Conservation (phyloP, 2,797 vertebrate species). For the Falco peregrinus region DNA sequence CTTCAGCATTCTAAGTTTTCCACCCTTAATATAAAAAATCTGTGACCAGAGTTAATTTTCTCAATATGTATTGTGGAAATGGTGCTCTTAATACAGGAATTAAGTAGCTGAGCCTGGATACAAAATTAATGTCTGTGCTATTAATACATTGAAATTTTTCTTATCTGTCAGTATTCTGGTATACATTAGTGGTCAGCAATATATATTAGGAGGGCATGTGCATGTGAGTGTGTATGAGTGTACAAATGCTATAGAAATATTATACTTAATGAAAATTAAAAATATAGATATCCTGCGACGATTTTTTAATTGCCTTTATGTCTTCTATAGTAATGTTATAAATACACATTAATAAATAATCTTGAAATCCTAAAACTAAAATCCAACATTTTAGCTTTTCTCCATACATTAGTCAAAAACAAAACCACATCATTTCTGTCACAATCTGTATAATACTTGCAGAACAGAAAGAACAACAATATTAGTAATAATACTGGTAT, state of each 20-base stretch:
- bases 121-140: neutral
- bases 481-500: neutral
- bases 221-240: neutral
- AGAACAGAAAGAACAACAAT: neutral
- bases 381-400: neutral
- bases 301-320: neutral
- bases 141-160: neutral
- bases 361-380: neutral
- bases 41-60: constrained; percentile 32
- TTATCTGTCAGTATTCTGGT: neutral
- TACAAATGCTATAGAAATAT: neutral
- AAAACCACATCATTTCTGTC: neutral
- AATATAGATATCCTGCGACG: neutral
- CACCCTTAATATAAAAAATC: constrained; percentile 16
- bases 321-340: neutral
- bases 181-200: neutral
- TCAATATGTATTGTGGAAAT: constrained; percentile 5
- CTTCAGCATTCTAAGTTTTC: constrained; percentile 22
- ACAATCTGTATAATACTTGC: neutral
- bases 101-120: neutral
- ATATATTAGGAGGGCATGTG: neutral
- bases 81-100: neutral
- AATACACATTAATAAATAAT: neutral
- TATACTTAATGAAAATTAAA: neutral
- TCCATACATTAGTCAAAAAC: neutral